Conservation (phyloP, 1,140 invertebrate genomes). For the Hydropsyche tenuis region DNA sequence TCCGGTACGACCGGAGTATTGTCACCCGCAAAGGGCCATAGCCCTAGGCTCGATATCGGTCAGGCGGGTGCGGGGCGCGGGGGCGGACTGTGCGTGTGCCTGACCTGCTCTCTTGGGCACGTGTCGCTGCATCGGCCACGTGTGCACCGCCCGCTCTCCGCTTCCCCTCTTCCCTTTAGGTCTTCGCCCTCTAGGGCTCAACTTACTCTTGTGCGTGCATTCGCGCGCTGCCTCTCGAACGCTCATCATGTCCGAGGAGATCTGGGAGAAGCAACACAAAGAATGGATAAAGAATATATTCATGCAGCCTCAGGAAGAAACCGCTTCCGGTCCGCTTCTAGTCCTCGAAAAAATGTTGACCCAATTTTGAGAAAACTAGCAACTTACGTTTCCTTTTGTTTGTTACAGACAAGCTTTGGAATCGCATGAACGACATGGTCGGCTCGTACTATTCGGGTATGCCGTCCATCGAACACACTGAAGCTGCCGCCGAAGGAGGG, state of each 20-base stretch:
- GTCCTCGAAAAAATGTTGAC: not conserved
- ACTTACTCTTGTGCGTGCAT: slow-evolving; percentile 56
- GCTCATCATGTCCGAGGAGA: slow-evolving; percentile 48
- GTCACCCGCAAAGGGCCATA: not conserved
- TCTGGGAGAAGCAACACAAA: slow-evolving; percentile 50
- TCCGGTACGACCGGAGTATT: not conserved
- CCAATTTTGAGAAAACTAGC: not conserved
- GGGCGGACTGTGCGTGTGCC: slow-evolving; percentile 52
- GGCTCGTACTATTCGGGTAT: slow-evolving; percentile 53
- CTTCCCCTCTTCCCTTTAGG: slow-evolving; percentile 37
- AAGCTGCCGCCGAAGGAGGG: slow-evolving; percentile 45
- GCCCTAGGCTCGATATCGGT: slow-evolving; percentile 9
- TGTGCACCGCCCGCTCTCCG: slow-evolving; percentile 52
- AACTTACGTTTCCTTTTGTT: slow-evolving; percentile 42
- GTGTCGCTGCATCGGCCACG: slow-evolving; percentile 53
- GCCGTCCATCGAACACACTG: slow-evolving; percentile 42
- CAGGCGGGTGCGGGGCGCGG: slow-evolving; percentile 47
- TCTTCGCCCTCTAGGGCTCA: slow-evolving; percentile 49
- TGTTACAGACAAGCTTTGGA: slow-evolving; percentile 55
- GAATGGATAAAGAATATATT: slow-evolving; percentile 50
- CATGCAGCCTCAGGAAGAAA: slow-evolving; percentile 42
- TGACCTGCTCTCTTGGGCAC: slow-evolving; percentile 47
- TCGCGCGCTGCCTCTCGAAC: slow-evolving; percentile 50
- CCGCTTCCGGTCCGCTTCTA: slow-evolving; percentile 28
- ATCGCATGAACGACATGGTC: slow-evolving; percentile 57